A percentile compares a stretch with the other conserved stretches of the same genome.
Conservation (phyloP, 2,888 invertebrate genomes). For the Ferrisia virgata region DNA sequence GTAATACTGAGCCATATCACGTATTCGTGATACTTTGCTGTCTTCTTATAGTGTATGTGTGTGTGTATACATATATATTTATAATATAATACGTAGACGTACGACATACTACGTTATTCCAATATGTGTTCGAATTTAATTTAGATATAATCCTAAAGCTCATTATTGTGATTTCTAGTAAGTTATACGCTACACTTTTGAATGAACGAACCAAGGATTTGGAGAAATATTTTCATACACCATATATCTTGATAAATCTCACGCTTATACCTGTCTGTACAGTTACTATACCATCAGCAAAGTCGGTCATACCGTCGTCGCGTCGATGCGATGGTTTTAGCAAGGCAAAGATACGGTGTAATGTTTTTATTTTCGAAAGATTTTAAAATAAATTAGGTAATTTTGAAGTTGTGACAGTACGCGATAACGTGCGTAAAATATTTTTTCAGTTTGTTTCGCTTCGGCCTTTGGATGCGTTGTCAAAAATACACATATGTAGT, state of each 20-base stretch:
- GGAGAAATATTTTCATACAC: background rate
- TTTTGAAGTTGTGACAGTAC: background rate
- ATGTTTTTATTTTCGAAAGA: background rate
- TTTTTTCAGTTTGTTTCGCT: background rate
- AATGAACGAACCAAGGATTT: background rate
- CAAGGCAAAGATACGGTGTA: background rate
- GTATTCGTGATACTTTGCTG: background rate
- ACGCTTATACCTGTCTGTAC: too few species aligned
- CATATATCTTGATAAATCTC: background rate
- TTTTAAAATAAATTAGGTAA: background rate
- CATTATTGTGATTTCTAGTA: background rate
- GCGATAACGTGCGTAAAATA: background rate
- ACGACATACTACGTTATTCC: too few species aligned
- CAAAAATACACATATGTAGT: background rate
- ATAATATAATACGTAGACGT: too few species aligned
- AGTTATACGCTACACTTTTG: background rate
- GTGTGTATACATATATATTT: too few species aligned
- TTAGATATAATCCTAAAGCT: background rate
- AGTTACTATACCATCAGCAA: background rate
- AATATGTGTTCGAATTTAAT: background rate
- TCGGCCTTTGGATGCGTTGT: background rate
- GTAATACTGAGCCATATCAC: slow-evolving; percentile 11
- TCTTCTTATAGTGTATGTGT: background rate
- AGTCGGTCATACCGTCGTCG: background rate
- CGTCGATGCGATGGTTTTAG: background rate